Base-by-base conservation (phyloP, 1,140 invertebrate species). In the Periplaneta americana region DNA sequence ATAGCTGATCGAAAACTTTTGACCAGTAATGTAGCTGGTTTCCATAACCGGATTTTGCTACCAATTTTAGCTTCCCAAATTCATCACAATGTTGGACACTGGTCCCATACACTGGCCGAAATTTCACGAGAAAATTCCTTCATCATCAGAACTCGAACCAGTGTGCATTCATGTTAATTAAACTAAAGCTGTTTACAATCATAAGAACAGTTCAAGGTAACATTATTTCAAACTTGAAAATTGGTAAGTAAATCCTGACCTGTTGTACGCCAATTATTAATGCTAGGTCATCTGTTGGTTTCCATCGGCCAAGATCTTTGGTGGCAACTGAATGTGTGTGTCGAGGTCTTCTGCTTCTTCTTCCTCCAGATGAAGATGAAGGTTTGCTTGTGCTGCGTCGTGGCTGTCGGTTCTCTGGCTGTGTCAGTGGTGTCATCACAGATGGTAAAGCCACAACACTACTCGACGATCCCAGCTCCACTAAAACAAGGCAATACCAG, bases 251-350 rank as follows among this genome's bases (percentile, higher is more conserved):
- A 4, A 34, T 4, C 34, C 76, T 4, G 35, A 96, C 95, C 88
- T 99, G 98, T 86, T 97, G 95, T 15, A 99, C 96, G 83, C 96
- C 97, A 84, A 96, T 94, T 82, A 99, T 97, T 1, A 99, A 89
- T 4, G 96, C 94, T 11, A 99, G 89, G 90, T 99, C 98, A 91
- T 99, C 98, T 36, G 96, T 95, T 22, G 98, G 97, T 88, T 99
- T 99, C 98, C 98, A 99, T 83, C 97, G 90, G 0, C 97, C 97
- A 17, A 98, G 89, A 90, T 98, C 96, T 90, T 97, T 95, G 22
- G 93, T 94, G 15, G 92, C 90, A 80, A 92, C 87, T 83, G 92
- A 91, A 85, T 90, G 92, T 79, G 93, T 87, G 35, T 92, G 91
- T n/a, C 91, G 90, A 34, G 83, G 83, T 75, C 83, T 39, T 17